These are phyloP conservation scores for Ridgeia piscesae DNA, from an alignment of 1,140 invertebrate species.

Conservation along the genomic window DNA sequence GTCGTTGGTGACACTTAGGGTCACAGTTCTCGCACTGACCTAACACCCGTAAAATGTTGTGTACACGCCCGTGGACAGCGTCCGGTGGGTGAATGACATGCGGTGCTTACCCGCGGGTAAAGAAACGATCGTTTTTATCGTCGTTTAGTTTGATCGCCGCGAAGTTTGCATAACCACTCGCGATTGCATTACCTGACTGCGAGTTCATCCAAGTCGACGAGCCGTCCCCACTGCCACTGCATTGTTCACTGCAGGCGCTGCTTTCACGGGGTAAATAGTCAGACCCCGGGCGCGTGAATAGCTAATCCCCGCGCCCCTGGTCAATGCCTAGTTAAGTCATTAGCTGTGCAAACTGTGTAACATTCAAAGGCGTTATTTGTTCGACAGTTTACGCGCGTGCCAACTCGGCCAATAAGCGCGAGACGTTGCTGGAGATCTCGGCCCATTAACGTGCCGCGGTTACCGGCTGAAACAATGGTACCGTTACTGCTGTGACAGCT, in stretches of 20 bases:
- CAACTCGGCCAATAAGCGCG: background rate
- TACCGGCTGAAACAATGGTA: background rate
- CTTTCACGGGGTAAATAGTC: background rate
- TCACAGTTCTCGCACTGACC: background rate
- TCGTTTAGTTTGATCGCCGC: background rate
- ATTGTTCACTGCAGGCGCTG: background rate
- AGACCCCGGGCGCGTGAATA: background rate
- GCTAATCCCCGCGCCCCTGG: background rate
- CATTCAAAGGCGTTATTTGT: background rate
- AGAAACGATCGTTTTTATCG: slow-evolving; percentile 5
- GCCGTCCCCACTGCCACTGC: too few species aligned
- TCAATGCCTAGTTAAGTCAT: slow-evolving; percentile 5
- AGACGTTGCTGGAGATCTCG: background rate
- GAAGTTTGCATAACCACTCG: background rate
- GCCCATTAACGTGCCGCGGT: background rate
- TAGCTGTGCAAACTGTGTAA: background rate
- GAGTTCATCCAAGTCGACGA: background rate
- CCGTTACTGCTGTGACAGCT: background rate
- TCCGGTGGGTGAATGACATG: background rate
- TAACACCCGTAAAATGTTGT: background rate
- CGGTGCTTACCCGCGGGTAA: background rate
- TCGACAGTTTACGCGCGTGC: background rate
- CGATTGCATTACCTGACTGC: background rate
- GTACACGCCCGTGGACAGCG: background rate
- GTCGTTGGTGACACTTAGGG: background rate